Evolutionary conservation across 1,140 invertebrate genomes (phyloP).

Genomic region (Ctenoplectra terminalis): DNA sequence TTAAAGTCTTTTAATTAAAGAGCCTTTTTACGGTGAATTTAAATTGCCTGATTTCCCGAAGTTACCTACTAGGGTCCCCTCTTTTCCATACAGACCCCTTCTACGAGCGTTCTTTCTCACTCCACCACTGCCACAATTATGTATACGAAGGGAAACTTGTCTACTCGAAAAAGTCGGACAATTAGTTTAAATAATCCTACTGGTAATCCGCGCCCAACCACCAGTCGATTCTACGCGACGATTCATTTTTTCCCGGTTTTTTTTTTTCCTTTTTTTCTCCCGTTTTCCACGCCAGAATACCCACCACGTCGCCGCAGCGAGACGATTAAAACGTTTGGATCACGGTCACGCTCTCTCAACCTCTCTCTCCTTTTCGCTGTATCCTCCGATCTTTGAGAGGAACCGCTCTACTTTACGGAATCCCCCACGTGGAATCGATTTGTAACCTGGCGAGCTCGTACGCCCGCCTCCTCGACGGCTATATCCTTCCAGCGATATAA

Average conservation of each 20-base stretch:
- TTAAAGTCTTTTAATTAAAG: constrained; percentile 80
- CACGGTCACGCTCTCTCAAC: background rate
- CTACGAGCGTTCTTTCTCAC: background rate
- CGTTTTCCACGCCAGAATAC: background rate
- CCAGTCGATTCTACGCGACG: background rate
- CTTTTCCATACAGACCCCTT: constrained; percentile 19
- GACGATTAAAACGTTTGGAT: constrained; percentile 50
- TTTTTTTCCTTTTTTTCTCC: background rate
- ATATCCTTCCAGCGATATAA: constrained; percentile 2
- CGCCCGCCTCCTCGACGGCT: background rate
- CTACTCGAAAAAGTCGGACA: constrained; percentile 37
- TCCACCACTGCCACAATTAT: constrained; percentile 16
- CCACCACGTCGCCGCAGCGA: background rate
- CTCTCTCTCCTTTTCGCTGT: no score
- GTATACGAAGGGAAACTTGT: constrained; percentile 50
- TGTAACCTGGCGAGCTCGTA: no score
- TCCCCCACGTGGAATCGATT: constrained; percentile 14
- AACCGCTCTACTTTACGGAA: background rate
- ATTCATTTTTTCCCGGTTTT: no score
- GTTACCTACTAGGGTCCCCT: constrained; percentile 37
- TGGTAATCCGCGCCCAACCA: constrained; percentile 30
- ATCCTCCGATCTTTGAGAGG: background rate
- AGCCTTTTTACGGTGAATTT: constrained; percentile 79
- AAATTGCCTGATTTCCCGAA: constrained; percentile 79
- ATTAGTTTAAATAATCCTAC: constrained; percentile 66